Evolutionary conservation across 2,888 invertebrate species (phyloP).

Genomic region (Eulithis prunata): DNA sequence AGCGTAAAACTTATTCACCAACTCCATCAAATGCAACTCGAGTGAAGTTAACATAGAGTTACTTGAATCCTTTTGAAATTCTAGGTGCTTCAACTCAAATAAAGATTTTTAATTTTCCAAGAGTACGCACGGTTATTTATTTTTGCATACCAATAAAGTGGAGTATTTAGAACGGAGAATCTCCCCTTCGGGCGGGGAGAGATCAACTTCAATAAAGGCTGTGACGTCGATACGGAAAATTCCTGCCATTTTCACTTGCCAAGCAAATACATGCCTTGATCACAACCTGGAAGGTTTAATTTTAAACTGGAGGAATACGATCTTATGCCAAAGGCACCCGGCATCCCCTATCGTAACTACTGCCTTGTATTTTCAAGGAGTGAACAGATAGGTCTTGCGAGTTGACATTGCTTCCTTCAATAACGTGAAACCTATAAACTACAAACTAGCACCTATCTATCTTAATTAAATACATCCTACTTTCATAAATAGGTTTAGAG

Average conservation of each 20-base stretch:
- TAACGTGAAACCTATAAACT: background rate
- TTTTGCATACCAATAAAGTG: slow-evolving; percentile 67
- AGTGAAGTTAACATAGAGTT: no score
- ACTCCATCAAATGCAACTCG: no score
- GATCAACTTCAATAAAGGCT: slow-evolving; percentile 76
- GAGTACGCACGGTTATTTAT: slow-evolving; percentile 24
- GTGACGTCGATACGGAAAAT: slow-evolving; percentile 76
- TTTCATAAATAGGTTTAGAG: no score
- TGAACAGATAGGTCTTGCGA: slow-evolving; percentile 29
- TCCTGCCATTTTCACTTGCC: slow-evolving; percentile 48
- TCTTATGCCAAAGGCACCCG: slow-evolving; percentile 70
- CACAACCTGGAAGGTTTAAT: slow-evolving; percentile 39
- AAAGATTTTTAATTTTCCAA: no score
- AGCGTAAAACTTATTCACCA: no score
- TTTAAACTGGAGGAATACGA: slow-evolving; percentile 46
- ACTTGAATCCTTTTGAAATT: no score
- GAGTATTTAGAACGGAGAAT: slow-evolving; percentile 74
- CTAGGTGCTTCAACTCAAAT: no score
- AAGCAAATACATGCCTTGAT: slow-evolving; percentile 39
- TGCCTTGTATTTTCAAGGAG: slow-evolving; percentile 63
- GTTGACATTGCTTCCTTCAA: slow-evolving; percentile 3
- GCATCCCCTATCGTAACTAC: slow-evolving; percentile 78
- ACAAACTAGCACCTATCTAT: no score
- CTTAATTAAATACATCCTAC: no score
- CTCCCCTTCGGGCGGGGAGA: slow-evolving; percentile 66